Conservation (phyloP, 2,888 invertebrate species). For the Aporophyla lueneburgensis region DNA sequence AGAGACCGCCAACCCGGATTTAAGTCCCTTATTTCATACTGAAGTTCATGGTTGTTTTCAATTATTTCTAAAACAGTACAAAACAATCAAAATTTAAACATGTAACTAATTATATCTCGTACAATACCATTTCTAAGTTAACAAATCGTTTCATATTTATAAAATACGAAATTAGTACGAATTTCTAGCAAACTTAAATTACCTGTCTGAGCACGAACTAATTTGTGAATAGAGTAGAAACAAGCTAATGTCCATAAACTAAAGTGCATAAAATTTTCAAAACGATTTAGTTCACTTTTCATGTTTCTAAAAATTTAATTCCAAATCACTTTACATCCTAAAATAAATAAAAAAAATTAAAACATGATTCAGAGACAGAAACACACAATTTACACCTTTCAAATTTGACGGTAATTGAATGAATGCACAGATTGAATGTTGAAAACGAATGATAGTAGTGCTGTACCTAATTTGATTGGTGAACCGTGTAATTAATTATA, state of each 20-base stretch:
- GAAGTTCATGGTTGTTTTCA: slow-evolving; percentile 68
- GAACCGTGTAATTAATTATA: slow-evolving; percentile 7
- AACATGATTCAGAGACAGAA: slow-evolving; percentile 44
- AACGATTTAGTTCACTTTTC: slow-evolving; percentile 72
- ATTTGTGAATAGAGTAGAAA: slow-evolving; percentile 90
- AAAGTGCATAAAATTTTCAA: slow-evolving; percentile 88
- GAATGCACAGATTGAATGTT: slow-evolving; percentile 19
- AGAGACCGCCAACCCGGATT: slow-evolving; percentile 90
- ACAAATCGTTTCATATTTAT: background rate
- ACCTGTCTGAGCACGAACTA: slow-evolving; percentile 90
- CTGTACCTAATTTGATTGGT: slow-evolving; percentile 7
- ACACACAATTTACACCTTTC: slow-evolving; percentile 56
- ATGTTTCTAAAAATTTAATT: slow-evolving; percentile 66
- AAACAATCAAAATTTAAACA: background rate
- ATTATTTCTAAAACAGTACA: slow-evolving; percentile 79
- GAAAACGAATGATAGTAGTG: background rate
- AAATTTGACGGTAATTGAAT: slow-evolving; percentile 67
- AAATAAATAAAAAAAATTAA: slow-evolving; percentile 35
- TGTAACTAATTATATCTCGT: background rate
- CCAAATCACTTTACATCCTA: slow-evolving; percentile 12
- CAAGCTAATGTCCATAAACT: slow-evolving; percentile 90
- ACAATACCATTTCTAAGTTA: background rate
- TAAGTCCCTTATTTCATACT: slow-evolving; percentile 85
- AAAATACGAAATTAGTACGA: background rate
- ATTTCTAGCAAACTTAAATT: slow-evolving; percentile 45